Base-by-base conservation (phyloP, 1,140 invertebrate species). In the Leptinotarsa texana region DNA sequence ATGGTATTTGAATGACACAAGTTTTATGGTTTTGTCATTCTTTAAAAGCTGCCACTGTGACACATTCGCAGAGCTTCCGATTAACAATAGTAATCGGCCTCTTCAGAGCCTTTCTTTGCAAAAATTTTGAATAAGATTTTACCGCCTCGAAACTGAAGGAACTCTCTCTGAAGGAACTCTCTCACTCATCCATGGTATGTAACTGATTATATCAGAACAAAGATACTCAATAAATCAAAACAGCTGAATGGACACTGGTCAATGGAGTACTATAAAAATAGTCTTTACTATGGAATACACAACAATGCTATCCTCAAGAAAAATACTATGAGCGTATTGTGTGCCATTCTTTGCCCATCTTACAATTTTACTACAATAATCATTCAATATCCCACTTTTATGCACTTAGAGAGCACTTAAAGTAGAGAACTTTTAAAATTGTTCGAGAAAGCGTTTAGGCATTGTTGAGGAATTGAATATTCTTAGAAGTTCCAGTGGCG, bases 281-380 rank as follows among this genome's bases (percentile, higher is more conserved):
- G 51, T 18, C 51, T 57, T 57, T 18, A 57, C 51, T 57, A 57
- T 42, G 33, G 17, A 57, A 18, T 57, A 57, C n/a, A 57, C 51
- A 17, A 57, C 51, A 57, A 57, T 57, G 8, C 51, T 57, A 15
- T 57, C n/a, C n/a, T 57, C 51, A 57, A 57, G 51, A 18, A 57
- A 57, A 66, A 24, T 66, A 24, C 27, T 24, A 33, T 66, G 27
- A 33, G 24, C 15, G n/a, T 66, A 66, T 66, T 66, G n/a, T 66
- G n/a, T 17, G 22, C 21, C 6, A 66, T 66, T 66, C 22, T 66
- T 66, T 66, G 13, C 21, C n/a, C n/a, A 22, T 66, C 27, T 66
- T 66, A 66, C 63, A 66, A 66, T 66, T 66, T 66, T 24, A 22
- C 21, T 66, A 66, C 63, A 24, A 66, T 33, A 66, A 66, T 66